Evolutionary conservation across 2,797 vertebrate genomes (phyloP).

Genomic region (Ambastaia sidthimunki): DNA sequence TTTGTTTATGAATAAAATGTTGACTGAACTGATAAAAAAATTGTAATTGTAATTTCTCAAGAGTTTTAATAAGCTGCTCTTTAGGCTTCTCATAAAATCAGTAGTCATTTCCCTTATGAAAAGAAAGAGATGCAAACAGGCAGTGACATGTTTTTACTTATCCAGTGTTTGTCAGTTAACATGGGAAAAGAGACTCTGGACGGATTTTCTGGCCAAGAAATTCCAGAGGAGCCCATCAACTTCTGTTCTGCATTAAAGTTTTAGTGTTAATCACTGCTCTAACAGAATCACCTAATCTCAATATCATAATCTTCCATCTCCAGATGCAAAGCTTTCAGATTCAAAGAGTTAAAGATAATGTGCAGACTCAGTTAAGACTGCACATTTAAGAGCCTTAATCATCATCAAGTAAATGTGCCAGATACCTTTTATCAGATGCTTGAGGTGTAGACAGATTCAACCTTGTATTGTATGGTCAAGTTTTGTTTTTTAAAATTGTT

Average conservation of each 20-base stretch:
- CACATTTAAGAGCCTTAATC: no score
- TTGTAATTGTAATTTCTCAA: slow-evolving; percentile 40
- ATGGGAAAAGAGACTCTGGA: slow-evolving; percentile 77
- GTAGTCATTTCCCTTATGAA: slow-evolving; percentile 63
- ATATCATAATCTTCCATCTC: slow-evolving; percentile 58
- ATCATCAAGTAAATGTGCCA: no score
- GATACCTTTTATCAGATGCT: no score
- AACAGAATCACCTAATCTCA: background rate
- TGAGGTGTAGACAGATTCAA: no score
- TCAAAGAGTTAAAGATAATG: slow-evolving; percentile 25
- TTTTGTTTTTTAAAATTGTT: no score
- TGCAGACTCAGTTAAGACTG: background rate
- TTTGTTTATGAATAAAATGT: no score
- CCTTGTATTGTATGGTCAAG: no score
- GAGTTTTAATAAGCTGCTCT: slow-evolving; percentile 66
- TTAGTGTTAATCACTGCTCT: slow-evolving; percentile 55
- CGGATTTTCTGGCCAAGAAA: slow-evolving; percentile 58
- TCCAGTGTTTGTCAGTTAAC: slow-evolving; percentile 58
- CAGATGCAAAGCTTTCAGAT: slow-evolving; percentile 21
- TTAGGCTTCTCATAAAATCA: slow-evolving; percentile 70
- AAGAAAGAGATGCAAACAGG: slow-evolving; percentile 34
- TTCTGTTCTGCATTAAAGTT: slow-evolving; percentile 42
- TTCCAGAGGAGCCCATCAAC: slow-evolving; percentile 47
- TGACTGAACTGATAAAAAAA: no score
- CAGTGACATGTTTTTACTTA: slow-evolving; percentile 78